Base-by-base conservation (phyloP, 64 coral and sea anemone genomes). In the Porites lutea region DNA sequence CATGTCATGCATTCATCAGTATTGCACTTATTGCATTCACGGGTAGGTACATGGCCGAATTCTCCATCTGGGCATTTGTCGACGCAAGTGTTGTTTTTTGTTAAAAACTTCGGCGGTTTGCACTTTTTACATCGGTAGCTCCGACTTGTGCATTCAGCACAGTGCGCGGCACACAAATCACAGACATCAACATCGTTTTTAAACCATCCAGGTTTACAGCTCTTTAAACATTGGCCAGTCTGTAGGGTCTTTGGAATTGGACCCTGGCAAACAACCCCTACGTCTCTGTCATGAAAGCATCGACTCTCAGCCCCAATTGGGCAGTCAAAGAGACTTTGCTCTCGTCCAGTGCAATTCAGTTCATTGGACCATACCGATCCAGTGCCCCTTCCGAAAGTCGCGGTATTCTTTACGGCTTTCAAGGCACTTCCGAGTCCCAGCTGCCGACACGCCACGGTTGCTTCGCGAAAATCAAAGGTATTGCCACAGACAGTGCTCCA, bases 221-320 rank as follows among this genome's bases (percentile, higher is more conserved):
- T 11, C 5, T 52, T 44, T 16, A 93, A 48, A 59, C 95, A 97
- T 37, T 48, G 44, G 59, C 91, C 94, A 14, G 88, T 91, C 18
- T 76, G 23, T 4, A 72, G 16, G 4, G 23, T 13, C 11, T 55
- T 69, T 13, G 64, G 51, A 47, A 73, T 67, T 47, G 92, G 95
- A 6, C 88, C 92, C 0, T 87, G 71, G 45, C 95, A 97, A 73
- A 94, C 22, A 8, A 97, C 95, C 71, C 92, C 95, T 2, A 93
- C 95, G 48, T 97, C 95, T 5, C 69, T 97, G 51, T 7, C 21
- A 78, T 97, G 95, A 58, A 82, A 94, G 91, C 95, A 97, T 9
- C 79, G 76, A 58, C 45, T 27, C 69, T 88, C 80, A 8, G 7
- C 2, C 3, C 54, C 52, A 65, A 18, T 65, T 14, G 65, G 74